Conservation (phyloP, 2,888 invertebrate species). For the Operophtera brumata region DNA sequence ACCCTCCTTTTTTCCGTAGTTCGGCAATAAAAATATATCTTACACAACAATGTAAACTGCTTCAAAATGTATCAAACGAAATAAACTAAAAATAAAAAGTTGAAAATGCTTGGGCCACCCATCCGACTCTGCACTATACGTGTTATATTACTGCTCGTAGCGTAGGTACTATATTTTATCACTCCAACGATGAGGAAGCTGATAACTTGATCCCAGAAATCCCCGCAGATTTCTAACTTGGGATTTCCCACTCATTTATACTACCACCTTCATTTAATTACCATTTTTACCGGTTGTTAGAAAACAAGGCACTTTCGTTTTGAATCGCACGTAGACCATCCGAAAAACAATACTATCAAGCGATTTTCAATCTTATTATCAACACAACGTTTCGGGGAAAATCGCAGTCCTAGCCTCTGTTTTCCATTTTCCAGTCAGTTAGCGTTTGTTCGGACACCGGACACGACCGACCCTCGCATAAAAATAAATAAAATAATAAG, state of each 20-base stretch:
- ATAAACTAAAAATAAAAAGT: no score
- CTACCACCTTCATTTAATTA: conserved; percentile 6
- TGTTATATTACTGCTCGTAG: no score
- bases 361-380: conserved; percentile 14
- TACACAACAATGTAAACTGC: no score
- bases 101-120: no score
- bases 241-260: conserved; percentile 14
- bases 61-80: no score
- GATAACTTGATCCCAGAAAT: conserved; percentile 5
- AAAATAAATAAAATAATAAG: conserved; percentile 28
- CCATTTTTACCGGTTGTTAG: conserved; percentile 11
- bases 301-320: not conserved
- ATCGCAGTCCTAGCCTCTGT: conserved; percentile 9
- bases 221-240: conserved; percentile 4
- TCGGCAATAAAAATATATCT: no score
- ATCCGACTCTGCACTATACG: no score
- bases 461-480: conserved; percentile 34
- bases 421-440: conserved; percentile 31
- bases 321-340: not conserved
- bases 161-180: no score
- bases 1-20: no score
- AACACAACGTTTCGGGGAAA: conserved; percentile 17
- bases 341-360: conserved; percentile 4
- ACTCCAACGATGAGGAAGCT: conserved; percentile 16
- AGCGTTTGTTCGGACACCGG: conserved; percentile 51